These are phyloP conservation scores for Synodontis membranacea DNA, from an alignment of 2,113 vertebrate genomes.

Conservation along the genomic window DNA sequence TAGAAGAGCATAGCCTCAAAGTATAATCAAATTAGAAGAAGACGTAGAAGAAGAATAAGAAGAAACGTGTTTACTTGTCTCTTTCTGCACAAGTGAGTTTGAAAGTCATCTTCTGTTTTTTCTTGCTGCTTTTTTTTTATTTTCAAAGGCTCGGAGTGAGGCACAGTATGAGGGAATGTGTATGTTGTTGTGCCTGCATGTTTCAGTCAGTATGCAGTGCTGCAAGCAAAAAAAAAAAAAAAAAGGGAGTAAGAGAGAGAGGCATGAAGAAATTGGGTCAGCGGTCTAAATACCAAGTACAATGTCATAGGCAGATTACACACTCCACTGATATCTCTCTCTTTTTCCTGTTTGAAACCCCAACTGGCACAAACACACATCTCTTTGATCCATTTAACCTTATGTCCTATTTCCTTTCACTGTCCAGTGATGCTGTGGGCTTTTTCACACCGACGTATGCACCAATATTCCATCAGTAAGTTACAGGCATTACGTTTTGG, in stretches of 20 bases:
- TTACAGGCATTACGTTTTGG: constrained; percentile 4
- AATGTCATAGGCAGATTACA: constrained; percentile 68
- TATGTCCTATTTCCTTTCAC: neutral
- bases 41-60: neutral
- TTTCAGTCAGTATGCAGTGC: constrained; percentile 35
- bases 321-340: constrained; percentile 57
- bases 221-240: constrained; percentile 50
- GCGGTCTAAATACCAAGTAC: constrained; percentile 71
- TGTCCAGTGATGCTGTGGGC: neutral
- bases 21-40: neutral
- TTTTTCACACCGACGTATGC: neutral
- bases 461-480: constrained; percentile 37
- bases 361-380: neutral
- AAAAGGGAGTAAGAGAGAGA: constrained; percentile 54
- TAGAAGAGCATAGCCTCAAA: constrained; percentile 20
- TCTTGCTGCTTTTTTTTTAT: neutral
- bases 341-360: constrained; percentile 33
- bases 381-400: neutral
- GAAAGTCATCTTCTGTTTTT: neutral
- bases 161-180: constrained; percentile 5
- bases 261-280: constrained; percentile 73
- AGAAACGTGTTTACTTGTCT: neutral
- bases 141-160: neutral
- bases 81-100: neutral
- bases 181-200: constrained; percentile 29